Percentiles rank a stretch among this genome's conserved stretches.
These are phyloP conservation scores for Sebastes itinus DNA, from an alignment of 2,797 vertebrate species.

Conservation along the genomic window DNA sequence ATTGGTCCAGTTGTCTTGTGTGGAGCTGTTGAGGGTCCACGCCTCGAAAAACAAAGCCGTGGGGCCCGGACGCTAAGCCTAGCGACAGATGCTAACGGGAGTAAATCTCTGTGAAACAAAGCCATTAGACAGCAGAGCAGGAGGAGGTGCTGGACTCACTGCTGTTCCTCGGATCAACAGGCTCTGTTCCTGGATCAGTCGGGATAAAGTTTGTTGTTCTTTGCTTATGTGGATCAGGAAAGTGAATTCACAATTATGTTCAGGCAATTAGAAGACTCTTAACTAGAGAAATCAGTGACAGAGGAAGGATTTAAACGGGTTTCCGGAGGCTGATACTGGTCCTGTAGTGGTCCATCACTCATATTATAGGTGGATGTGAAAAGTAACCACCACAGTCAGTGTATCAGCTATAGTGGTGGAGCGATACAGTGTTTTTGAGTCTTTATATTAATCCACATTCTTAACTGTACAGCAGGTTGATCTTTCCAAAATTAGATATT, in stretches of 20 bases:
- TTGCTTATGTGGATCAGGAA: constrained; percentile 21
- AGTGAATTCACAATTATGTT: constrained; percentile 1
- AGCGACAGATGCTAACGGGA: constrained; percentile 70
- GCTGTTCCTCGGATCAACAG: constrained; percentile 10
- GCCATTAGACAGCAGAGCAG: constrained; percentile 24
- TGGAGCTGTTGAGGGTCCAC: constrained; percentile 26
- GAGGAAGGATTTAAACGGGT: neutral
- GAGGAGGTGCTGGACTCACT: neutral
- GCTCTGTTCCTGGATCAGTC: constrained; percentile 36
- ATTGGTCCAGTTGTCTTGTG: constrained; percentile 55
- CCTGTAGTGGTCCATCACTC: neutral
- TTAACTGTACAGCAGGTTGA: neutral
- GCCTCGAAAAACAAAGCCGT: constrained; percentile 44
- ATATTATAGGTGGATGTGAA: neutral
- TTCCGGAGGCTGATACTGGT: neutral
- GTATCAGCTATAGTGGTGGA: neutral
- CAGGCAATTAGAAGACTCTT: neutral
- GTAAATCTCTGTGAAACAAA: constrained; percentile 66
- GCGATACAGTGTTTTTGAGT: neutral
- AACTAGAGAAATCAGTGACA: neutral
- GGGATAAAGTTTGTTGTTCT: constrained; percentile 26
- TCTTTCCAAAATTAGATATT: neutral
- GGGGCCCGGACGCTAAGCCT: constrained; percentile 39
- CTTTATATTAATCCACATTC: neutral
- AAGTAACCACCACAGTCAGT: neutral